Conservation (phyloP, 2,797 vertebrate species). For the Yasuhikotakia modesta region DNA sequence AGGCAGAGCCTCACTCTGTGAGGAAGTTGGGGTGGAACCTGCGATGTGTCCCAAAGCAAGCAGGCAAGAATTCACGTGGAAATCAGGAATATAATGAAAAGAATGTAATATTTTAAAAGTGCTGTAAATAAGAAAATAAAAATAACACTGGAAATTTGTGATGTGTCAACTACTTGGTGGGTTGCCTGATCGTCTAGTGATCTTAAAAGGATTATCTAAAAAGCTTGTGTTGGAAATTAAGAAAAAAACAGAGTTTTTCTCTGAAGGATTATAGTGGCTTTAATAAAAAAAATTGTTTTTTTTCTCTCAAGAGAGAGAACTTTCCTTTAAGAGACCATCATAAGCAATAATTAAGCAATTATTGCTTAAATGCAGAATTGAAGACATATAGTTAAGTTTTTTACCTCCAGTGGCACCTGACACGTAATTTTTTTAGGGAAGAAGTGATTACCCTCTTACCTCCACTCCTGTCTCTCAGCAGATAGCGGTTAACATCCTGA, state of each 20-base stretch:
- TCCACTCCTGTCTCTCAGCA: conserved; percentile 91
- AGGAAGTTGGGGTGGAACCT: conserved; percentile 85
- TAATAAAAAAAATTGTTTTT: too few relatives aligned
- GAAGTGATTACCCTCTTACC: conserved; percentile 71
- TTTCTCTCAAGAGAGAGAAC: too few relatives aligned
- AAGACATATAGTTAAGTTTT: not conserved
- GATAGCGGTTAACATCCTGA: conserved; percentile 96
- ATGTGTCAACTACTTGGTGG: not conserved
- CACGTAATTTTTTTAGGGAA: not conserved
- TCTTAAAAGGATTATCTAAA: not conserved
- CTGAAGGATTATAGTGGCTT: too few relatives aligned
- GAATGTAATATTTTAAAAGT: conserved; percentile 16
- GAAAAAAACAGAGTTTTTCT: too few relatives aligned
- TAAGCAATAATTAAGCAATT: too few relatives aligned
- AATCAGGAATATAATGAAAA: conserved; percentile 21
- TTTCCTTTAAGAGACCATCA: too few relatives aligned
- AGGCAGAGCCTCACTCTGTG: conserved; percentile 89
- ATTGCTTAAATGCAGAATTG: too few relatives aligned
- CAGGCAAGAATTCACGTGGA: conserved; percentile 36
- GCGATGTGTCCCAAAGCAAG: conserved; percentile 32
- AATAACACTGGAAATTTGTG: too few relatives aligned
- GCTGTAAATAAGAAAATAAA: not conserved
- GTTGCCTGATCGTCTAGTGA: too few relatives aligned
- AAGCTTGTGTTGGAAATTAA: too few relatives aligned
- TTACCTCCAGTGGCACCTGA: not conserved